Base-by-base conservation (phyloP, 2,797 vertebrate species). In the Leuciscus waleckii region DNA sequence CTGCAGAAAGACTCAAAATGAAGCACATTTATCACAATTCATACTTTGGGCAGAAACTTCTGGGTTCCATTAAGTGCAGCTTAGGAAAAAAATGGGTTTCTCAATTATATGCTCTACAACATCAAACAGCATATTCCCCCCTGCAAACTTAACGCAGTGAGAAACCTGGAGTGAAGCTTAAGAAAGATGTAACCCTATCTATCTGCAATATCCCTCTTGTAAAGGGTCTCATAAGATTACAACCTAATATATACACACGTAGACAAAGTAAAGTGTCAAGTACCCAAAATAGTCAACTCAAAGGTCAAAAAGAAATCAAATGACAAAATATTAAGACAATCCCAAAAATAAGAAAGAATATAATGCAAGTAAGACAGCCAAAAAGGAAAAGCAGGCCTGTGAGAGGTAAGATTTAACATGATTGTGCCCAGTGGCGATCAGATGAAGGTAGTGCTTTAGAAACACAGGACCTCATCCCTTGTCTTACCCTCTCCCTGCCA, bases 261-360 rank as follows among this genome's bases (percentile, higher is more conserved):
- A 92, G 94, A 94, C 92, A 95, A 94, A 94, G 93, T 95, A 96
- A 96, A 96, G 95, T 96, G 95, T 96, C 95, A 95, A 95, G 95
- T 96, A 96, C 95, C 95, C 95, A 86, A 95, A 95, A 94, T 92
- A 95, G 93, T 94, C 93, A 94, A 95, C 90, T 90, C 87, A 91
- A 92, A 91, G 83, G 80, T 89, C 67, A 93, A 78, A 81, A 89
- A 90, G 82, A 92, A 87, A 91, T 87, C 79, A 87, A 58, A 90
- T 78, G 74, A 90, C 75, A 88, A 87, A 85, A 83, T 84, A 91
- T 84, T 81, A 91, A 86, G 90, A 91, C 89, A 80, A 81, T 83
- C 79, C 79, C 80, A 79, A 80, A 88, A 79, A 88, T 79, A 88
- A 92, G 92, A 93, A 92, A 94, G 92, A 94, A 93, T 91, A 91